Evolutionary conservation across 1,140 invertebrate genomes (phyloP).

Genomic region (Augochlora pura): DNA sequence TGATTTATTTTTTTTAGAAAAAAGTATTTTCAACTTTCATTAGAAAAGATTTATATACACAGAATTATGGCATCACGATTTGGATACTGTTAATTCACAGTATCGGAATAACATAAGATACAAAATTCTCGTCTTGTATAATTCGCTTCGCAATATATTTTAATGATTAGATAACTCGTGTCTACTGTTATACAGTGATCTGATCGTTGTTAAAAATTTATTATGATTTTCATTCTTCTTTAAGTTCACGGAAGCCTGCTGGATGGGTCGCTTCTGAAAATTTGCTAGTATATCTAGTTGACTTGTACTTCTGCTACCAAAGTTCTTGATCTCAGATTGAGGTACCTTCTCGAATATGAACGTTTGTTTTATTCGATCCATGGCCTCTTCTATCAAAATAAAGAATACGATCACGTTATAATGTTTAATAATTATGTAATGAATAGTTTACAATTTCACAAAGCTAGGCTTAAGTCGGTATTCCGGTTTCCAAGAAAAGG

Average conservation of each 20-base stretch:
- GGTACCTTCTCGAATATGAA: conserved; percentile 49
- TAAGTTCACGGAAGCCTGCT: neutral
- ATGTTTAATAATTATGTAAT: too few species aligned
- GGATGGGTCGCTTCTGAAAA: conserved; percentile 27
- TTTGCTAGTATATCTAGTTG: conserved; percentile 30
- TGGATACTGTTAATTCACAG: neutral
- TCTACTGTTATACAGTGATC: conserved; percentile 27
- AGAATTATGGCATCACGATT: neutral
- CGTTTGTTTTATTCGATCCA: conserved; percentile 54
- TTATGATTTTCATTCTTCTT: conserved; percentile 12
- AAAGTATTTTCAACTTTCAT: neutral
- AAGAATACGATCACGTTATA: neutral
- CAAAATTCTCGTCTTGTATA: neutral
- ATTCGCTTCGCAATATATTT: neutral
- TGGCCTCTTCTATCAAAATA: conserved; percentile 50
- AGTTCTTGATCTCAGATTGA: conserved; percentile 14
- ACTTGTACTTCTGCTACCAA: neutral
- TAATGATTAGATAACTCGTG: neutral
- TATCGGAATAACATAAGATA: neutral
- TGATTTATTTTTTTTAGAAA: conserved; percentile 18
- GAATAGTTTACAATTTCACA: too few species aligned
- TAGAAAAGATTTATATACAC: neutral
- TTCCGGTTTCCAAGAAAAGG: too few species aligned
- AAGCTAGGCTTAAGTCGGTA: too few species aligned
- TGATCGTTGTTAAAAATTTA: conserved; percentile 24